Conservation (phyloP, 1,140 invertebrate species). For the Pemphigus obesinymphae region DNA sequence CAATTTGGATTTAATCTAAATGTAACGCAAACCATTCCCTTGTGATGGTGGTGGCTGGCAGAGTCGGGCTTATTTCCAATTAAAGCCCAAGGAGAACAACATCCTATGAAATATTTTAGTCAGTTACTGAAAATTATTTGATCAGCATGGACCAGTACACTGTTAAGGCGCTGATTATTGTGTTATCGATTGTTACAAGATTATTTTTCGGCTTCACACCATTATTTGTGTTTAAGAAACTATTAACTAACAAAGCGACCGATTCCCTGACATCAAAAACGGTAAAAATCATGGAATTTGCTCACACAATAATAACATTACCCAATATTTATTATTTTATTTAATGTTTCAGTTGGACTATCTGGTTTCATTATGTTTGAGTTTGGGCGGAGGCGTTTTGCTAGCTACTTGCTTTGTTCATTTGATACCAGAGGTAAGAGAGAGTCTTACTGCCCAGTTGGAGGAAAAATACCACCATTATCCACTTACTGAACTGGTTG, state of each 20-base stretch:
- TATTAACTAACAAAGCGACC: constrained; percentile 6
- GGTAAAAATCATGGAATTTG: neutral
- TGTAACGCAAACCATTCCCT: neutral
- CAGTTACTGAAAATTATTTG: neutral
- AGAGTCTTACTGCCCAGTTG: constrained; percentile 25
- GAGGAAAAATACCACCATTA: constrained; percentile 45
- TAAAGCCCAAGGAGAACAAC: neutral
- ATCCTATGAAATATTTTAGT: neutral
- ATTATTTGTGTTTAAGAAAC: constrained; percentile 14
- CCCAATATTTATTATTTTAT: neutral
- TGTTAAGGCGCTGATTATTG: constrained; percentile 8
- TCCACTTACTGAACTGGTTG: constrained; percentile 61
- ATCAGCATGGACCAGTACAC: constrained; percentile 10
- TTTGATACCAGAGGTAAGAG: constrained; percentile 72
- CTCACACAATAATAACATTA: neutral
- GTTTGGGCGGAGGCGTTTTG: constrained; percentile 80
- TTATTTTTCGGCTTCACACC: constrained; percentile 30
- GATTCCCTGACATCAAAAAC: constrained; percentile 10
- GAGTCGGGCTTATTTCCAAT: neutral
- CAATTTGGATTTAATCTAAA: neutral
- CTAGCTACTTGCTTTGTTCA: constrained; percentile 75
- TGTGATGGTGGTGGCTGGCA: constrained; percentile 4
- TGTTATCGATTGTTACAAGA: constrained; percentile 14
- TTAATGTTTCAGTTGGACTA: constrained; percentile 43
- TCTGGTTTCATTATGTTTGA: constrained; percentile 53